Base-by-base conservation (phyloP, 2,888 invertebrate genomes). In the Cerastis leucographa region DNA sequence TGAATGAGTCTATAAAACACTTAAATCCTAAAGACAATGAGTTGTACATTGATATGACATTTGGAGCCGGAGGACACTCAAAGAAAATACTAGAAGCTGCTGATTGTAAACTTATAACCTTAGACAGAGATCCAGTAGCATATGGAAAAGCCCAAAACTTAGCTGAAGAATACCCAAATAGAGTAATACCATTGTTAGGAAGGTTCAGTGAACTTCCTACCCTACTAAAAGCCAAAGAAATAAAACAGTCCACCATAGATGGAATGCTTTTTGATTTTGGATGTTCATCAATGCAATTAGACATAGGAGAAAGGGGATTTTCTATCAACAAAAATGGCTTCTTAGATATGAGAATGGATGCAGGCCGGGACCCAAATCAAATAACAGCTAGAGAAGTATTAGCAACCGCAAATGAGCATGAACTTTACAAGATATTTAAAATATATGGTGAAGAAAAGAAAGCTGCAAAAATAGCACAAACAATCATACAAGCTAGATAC, bases 301-400 rank as follows among this genome's bases (percentile, higher is more conserved):
- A 99, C 92, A 97, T 97, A 84, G 97, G 98, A 0, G 97, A 97
- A 29, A 97, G 99, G 89, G 99, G 99, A 0, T 99, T 99, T 95
- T 98, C 99, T 12, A 91, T 99, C 0, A 98, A 97, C 68, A 97
- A 97, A 92, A 97, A 99, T 96, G 99, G 99, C 0, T 98, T 98
- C 7, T 96, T 99, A 74, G 99, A 99, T 90, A 99, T 99, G 99
- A 97, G 99, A 92, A 99, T 99, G 99, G 99, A 99, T 96, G 97
- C 98, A 0, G 96, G 97, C 12, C 96, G 98, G 89, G 97, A 96
- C 89, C 97, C 98, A 0, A 97, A 98, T 78, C 97, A 97, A 89
- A 98, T 98, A 12, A 99, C 98, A 51, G 99, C 99, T 6, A 98
- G 98, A 61, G 99, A 99, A 94, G 98, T 99, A 5, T 95, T 99